Conservation (phyloP, 2,888 invertebrate genomes). For the Micoletzkya japonica region DNA sequence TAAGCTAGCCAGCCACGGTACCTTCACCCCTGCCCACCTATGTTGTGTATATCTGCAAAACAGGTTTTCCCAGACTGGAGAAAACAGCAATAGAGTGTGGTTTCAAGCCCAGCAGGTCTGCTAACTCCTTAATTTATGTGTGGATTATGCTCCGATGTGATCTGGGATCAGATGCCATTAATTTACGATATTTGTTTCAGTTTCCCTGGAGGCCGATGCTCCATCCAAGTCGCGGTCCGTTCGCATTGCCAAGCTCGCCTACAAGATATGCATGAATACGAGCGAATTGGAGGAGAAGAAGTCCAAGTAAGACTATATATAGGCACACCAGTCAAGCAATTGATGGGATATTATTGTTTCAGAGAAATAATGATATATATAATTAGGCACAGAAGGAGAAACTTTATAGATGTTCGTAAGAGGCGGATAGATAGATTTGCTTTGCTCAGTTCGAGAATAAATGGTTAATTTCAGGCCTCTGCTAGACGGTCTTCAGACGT, state of each 20-base stretch:
- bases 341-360: background rate
- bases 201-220: slow-evolving; percentile 28
- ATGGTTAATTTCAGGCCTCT: slow-evolving; percentile 35
- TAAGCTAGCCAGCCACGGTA: too few species aligned
- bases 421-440: background rate
- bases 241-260: slow-evolving; percentile 30
- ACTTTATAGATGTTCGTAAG: background rate
- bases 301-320: slow-evolving; percentile 34
- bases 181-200: slow-evolving; percentile 35
- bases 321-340: background rate
- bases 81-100: too few species aligned
- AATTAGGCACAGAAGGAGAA: background rate
- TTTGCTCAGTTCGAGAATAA: background rate
- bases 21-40: too few species aligned
- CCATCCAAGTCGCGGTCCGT: slow-evolving; percentile 24
- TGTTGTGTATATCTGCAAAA: too few species aligned
- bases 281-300: slow-evolving; percentile 25
- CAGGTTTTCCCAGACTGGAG: too few species aligned
- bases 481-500: slow-evolving; percentile 41
- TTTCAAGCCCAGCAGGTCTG: too few species aligned
- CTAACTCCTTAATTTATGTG: too few species aligned
- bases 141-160: too few species aligned
- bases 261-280: slow-evolving; percentile 37
- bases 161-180: too few species aligned
- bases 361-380: background rate